These are phyloP conservation scores for Prosopocoilus inquinatus DNA, from an alignment of 2,888 invertebrate genomes.

Conservation along the genomic window DNA sequence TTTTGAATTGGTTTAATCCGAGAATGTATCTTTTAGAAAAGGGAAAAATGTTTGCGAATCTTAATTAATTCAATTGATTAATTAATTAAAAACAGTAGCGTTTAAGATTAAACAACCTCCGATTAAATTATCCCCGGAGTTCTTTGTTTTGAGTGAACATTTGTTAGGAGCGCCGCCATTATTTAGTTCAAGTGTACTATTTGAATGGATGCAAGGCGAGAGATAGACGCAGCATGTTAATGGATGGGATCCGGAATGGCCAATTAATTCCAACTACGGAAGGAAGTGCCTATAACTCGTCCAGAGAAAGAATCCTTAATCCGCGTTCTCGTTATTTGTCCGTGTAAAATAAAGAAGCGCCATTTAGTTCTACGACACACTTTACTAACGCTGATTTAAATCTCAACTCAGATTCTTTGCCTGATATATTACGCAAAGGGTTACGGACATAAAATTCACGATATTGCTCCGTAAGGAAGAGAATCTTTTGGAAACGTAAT, in stretches of 20 bases:
- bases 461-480: background rate
- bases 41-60: too few relatives aligned
- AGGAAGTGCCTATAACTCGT: conserved; percentile 40
- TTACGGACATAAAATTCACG: conserved; percentile 1
- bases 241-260: conserved; percentile 37
- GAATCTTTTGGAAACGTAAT: too few relatives aligned
- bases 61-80: too few relatives aligned
- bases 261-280: conserved; percentile 38
- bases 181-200: background rate
- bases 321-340: conserved; percentile 38
- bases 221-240: conserved; percentile 32
- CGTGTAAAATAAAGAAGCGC: conserved; percentile 32
- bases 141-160: conserved; percentile 11
- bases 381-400: conserved; percentile 34
- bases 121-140: conserved; percentile 16
- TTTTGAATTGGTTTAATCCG: too few relatives aligned
- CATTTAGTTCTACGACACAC: conserved; percentile 34
- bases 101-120: conserved; percentile 16
- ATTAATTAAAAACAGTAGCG: background rate
- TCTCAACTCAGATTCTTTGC: conserved; percentile 14
- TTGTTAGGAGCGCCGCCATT: background rate
- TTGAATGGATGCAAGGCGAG: conserved; percentile 20
- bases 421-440: conserved; percentile 3
- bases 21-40: too few relatives aligned
- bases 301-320: conserved; percentile 38